Evolutionary conservation across 2,113 vertebrate genomes (phyloP), one percentile per base, ranked within the genome.

Genomic region (Coracopsis vasa): DNA sequence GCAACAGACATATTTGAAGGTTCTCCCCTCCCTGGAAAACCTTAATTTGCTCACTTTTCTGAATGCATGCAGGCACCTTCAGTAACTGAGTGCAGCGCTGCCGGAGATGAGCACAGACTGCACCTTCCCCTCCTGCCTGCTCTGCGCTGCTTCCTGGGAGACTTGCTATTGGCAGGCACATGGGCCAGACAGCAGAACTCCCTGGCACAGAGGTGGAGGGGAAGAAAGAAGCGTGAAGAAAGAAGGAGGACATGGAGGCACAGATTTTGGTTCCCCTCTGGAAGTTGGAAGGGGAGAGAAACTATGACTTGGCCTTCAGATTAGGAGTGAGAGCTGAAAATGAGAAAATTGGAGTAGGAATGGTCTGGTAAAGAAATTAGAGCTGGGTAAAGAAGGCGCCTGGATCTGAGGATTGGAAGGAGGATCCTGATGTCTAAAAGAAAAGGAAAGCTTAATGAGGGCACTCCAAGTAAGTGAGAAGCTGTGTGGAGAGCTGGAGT

Each of bases 71-170:
- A 7, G 3, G 9, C 23, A 19, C 41, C 33, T 13, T 27, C 31
- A 18, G 54, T 8, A n/a, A n/a, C 9, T 2, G 69, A 16, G 37
- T 4, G 16, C 37, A 35, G 3, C 0, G 5, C 28, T 1, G 1
- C 21, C 0, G 4, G 73, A 80, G 47, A 39, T 9, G 61, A 28
- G 21, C 21, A 7, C 13, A 31, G 42, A 28, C 41, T 23, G 33
- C 61, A 7, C 16, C 31, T 54, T 80, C 21, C 35, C 16, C 18
- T 72, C 10, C 79, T 16, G 29, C 28, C 58, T 47, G 50, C 48
- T 60, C 72, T 35, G 35, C 0, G 2, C 47, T 39, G 35, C 35
- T 21, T 39, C 41, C 41, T 8, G 17, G 45, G 37, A 51, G 44
- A 24, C 72, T 67, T 1, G 0, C 10, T 21, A 23, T 7, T 39